phyloP scores from a whole-genome alignment of 2,113 vertebrate species.

The Brachyistius frenatus region DNA sequence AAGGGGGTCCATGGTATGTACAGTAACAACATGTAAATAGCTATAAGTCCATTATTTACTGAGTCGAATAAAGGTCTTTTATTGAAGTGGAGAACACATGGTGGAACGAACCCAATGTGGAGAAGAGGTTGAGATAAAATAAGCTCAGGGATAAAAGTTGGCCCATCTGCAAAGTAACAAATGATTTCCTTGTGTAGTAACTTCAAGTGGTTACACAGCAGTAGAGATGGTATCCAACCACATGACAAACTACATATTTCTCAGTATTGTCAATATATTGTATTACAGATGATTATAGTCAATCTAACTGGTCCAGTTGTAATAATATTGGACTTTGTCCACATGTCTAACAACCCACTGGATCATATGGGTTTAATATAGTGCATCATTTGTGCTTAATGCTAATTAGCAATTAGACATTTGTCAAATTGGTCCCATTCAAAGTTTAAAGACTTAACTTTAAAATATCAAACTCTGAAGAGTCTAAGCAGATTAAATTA shows the following conservation, averaged over 20 bases:
- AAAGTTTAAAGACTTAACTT: too few species aligned
- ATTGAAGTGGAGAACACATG: conserved; percentile 1
- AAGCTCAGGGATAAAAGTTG: neutral
- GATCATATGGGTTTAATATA: too few species aligned
- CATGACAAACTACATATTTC: neutral
- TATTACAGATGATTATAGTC: too few species aligned
- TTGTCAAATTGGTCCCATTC: too few species aligned
- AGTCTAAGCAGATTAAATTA: too few species aligned
- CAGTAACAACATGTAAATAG: neutral
- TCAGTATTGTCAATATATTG: neutral
- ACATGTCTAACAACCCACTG: too few species aligned
- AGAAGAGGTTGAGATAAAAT: neutral
- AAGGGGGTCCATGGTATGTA: neutral
- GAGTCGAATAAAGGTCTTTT: neutral
- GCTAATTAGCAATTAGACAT: too few species aligned
- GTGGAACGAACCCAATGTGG: neutral
- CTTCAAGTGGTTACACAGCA: conserved; percentile 9
- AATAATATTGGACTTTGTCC: too few species aligned
- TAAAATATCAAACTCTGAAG: too few species aligned
- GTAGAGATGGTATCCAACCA: neutral
- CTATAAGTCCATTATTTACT: conserved; percentile 7
- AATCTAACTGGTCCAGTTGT: too few species aligned
- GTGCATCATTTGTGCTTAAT: too few species aligned
- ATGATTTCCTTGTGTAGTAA: neutral
- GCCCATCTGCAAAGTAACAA: neutral